Percentiles rank a stretch among this genome's conserved stretches.
Conservation (phyloP, 2,888 invertebrate genomes). For the Idaea aversata region DNA sequence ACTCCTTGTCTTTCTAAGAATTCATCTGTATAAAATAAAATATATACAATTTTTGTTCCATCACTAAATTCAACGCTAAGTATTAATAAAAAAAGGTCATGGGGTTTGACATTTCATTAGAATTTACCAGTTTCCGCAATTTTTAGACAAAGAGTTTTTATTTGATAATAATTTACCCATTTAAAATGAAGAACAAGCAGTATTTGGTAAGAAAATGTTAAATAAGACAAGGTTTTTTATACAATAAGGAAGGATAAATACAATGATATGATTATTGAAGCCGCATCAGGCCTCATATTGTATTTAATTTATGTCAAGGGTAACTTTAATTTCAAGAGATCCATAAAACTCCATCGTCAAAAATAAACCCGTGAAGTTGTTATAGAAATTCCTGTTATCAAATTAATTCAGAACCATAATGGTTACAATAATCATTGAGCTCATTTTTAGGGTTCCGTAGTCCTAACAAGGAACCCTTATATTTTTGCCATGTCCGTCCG, state of each 20-base stretch:
- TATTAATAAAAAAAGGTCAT: neutral
- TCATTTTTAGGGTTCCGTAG: neutral
- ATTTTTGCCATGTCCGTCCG: too few species aligned
- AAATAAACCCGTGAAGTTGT: too few species aligned
- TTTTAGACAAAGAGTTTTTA: neutral
- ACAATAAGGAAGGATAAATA: neutral
- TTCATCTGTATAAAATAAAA: too few species aligned
- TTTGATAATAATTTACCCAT: neutral
- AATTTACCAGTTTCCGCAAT: neutral
- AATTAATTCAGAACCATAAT: too few species aligned
- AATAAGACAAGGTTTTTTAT: neutral
- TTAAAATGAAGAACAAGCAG: neutral
- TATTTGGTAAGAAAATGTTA: neutral
- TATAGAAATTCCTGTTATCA: too few species aligned
- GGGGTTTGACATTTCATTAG: neutral
- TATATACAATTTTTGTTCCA: too few species aligned
- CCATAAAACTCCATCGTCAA: too few species aligned
- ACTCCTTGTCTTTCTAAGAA: too few species aligned
- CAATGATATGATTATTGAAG: neutral
- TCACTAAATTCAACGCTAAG: neutral
- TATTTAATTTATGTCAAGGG: neutral
- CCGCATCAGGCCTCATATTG: neutral
- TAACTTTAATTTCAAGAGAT: too few species aligned
- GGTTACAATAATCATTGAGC: too few species aligned
- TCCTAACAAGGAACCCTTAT: too few species aligned